A percentile compares a stretch with the other conserved stretches of the same genome.
Evolutionary conservation across 2,888 invertebrate genomes (phyloP).

Genomic region (Schrankia costaestrigalis): DNA sequence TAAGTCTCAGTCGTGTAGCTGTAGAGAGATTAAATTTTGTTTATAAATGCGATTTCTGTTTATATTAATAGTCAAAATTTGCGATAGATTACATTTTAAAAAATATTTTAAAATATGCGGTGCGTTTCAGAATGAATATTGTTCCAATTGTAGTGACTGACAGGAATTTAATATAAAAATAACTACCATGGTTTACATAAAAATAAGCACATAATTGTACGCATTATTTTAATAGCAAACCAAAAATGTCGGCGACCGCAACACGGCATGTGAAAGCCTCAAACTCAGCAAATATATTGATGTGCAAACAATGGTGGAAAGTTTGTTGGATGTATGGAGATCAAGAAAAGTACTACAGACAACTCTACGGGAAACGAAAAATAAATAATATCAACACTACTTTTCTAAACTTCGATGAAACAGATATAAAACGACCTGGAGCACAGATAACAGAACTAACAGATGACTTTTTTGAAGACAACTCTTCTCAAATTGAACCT

Average conservation of each 20-base stretch:
- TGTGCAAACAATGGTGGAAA: constrained; percentile 95
- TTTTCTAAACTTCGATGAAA: constrained; percentile 56
- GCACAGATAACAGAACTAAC: constrained; percentile 76
- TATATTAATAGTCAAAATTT: too few species aligned
- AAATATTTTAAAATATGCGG: too few species aligned
- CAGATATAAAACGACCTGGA: constrained; percentile 67
- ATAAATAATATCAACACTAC: constrained; percentile 56
- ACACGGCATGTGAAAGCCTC: constrained; percentile 75
- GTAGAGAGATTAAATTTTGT: too few species aligned
- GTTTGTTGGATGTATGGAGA: constrained; percentile 94
- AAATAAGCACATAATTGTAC: constrained; percentile 22
- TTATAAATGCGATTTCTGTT: too few species aligned
- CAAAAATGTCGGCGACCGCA: constrained; percentile 76
- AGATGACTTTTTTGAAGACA: constrained; percentile 71
- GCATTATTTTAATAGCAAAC: background rate
- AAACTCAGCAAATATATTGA: constrained; percentile 86
- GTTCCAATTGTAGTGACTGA: too few species aligned
- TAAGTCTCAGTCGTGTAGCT: too few species aligned
- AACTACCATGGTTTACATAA: constrained; percentile 11
- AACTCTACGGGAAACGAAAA: constrained; percentile 86
- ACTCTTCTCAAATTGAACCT: constrained; percentile 58
- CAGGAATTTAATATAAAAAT: too few species aligned
- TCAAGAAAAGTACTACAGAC: constrained; percentile 91
- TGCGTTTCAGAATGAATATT: too few species aligned
- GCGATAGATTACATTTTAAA: too few species aligned